A percentile compares a stretch with the other conserved stretches of the same genome.
Evolutionary conservation across 2,797 vertebrate genomes (phyloP).

Genomic region (Cephalopachus bancanus): DNA sequence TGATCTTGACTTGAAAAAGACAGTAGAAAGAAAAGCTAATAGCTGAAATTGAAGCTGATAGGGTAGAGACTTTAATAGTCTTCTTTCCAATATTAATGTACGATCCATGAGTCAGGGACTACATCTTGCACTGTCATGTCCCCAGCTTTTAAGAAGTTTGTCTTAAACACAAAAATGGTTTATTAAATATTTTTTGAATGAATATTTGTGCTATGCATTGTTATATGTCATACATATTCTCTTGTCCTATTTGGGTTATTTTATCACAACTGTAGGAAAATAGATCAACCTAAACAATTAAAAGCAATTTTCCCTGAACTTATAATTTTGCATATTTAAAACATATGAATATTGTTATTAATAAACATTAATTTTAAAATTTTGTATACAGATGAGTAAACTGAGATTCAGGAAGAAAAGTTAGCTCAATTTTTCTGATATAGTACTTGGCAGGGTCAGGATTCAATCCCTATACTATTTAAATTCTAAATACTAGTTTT

Average conservation of each 20-base stretch:
- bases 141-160: neutral
- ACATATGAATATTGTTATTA: neutral
- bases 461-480: neutral
- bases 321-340: neutral
- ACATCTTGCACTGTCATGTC: neutral
- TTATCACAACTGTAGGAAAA: neutral
- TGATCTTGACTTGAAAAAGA: conserved; percentile 59
- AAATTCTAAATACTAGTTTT: neutral
- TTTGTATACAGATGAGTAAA: neutral
- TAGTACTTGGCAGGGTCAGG: neutral
- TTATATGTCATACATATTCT: neutral
- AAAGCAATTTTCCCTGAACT: neutral
- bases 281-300: neutral
- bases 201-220: neutral
- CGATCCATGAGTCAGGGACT: neutral
- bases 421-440: neutral
- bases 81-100: conserved; percentile 20
- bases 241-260: neutral
- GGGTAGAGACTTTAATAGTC: neutral
- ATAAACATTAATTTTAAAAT: neutral
- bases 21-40: conserved; percentile 41
- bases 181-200: conserved; percentile 25
- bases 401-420: neutral
- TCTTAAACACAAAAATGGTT: neutral
- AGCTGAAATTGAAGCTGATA: conserved; percentile 47